phyloP scores from a whole-genome alignment of 2,797 vertebrate genomes.

The Molossus molossus region DNA sequence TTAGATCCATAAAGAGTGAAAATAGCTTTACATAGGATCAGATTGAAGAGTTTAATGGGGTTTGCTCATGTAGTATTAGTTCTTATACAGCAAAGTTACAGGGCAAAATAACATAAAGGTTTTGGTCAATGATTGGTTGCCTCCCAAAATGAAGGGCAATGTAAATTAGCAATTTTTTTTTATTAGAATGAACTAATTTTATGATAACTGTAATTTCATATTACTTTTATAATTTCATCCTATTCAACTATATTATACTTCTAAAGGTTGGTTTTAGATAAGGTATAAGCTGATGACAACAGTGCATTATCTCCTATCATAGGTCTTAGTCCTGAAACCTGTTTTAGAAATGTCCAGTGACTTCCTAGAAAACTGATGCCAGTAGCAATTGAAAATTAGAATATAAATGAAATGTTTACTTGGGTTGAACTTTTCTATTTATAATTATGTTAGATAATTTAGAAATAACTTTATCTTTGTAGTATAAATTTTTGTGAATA shows the following conservation, averaged over 20 bases:
- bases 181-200: neutral
- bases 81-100: neutral
- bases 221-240: neutral
- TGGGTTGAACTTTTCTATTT: conserved; percentile 41
- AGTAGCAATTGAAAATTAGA: conserved; percentile 29
- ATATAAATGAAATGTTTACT: conserved; percentile 52
- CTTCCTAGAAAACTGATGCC: conserved; percentile 22
- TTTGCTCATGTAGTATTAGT: conserved; percentile 1
- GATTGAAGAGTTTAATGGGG: neutral
- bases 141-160: conserved; percentile 9
- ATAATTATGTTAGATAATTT: neutral
- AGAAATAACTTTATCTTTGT: neutral
- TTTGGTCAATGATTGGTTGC: neutral
- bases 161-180: conserved; percentile 41
- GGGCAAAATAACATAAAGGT: conserved; percentile 17
- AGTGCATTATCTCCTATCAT: neutral
- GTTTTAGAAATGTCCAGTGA: neutral
- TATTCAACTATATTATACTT: neutral
- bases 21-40: neutral
- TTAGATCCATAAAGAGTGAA: conserved; percentile 36
- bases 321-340: neutral
- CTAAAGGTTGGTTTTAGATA: neutral
- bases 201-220: neutral
- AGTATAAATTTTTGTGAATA: conserved; percentile 26
- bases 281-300: neutral